Base-by-base conservation (phyloP, 2,888 invertebrate species). In the Ephialtes manifestator region DNA sequence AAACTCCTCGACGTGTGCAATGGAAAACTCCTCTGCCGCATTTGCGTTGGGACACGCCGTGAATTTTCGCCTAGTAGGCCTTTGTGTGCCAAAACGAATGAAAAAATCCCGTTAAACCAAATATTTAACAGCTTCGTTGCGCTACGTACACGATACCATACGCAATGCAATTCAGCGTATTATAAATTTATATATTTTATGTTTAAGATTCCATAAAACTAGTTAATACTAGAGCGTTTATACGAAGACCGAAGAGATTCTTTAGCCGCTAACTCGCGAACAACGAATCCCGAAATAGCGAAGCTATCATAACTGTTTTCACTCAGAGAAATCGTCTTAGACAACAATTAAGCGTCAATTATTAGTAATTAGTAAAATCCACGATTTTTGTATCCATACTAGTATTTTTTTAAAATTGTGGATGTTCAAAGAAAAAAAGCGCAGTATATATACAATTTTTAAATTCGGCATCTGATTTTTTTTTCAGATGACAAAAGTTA, bases 141-240 rank as follows among this genome's bases (percentile, higher is more conserved):
- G 72, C 72, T 79, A 71, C 82, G 79, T 81, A 75, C 51, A 79
- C 75, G 82, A 75, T 75, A 48, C 65, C 35, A 84, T 79, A 83
- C 82, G 83, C 75, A 79, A 70, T 53, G 77, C 70, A 85, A 51
- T 85, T 72, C 60, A n/a, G 81, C 77, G 81, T 84, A 68, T 85
- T 72, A 85, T 87, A 87, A 87, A 87, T 85, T 87, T 76, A 77
- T 76, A 77, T 83, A 78, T 79, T 79, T 53, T 82, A 82, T 86
- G 81, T 81, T 85, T 72, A 85, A 87, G 87, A 83, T 81, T 87
- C 71, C 68, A 85, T 87, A 87, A 85, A 87, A 87, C 87, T 87
- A 87, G 83, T 87, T 87, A 87, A 87, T 87, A 87, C 87, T 87
- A 86, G 83, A 85, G 83, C 83, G 65, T 82, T 84, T 81, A 76